Base-by-base conservation (phyloP, 2,113 vertebrate genomes). In the Butorides virescens region DNA sequence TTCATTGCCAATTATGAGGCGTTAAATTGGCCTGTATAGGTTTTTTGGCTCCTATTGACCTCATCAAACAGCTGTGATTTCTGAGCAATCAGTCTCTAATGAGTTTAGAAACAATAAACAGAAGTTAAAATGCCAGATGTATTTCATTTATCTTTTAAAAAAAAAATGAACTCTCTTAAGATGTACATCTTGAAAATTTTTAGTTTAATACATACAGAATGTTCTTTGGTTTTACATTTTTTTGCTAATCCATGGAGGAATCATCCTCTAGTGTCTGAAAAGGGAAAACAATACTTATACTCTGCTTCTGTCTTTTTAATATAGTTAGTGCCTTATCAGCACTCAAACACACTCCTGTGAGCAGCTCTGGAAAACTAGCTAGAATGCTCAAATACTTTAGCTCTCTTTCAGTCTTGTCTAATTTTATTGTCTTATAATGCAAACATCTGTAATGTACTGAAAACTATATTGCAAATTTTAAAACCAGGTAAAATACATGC, bases 31-130 rank as follows among this genome's bases (percentile, higher is more conserved):
- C 65, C 65, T 89, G 79, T 96, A 95, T 74, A 91, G 66, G 67
- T 72, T 94, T 96, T 96, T 94, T 90, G 88, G 94, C 49, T 96
- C 77, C 95, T 87, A 61, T 59, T 97, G 95, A 97, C 89, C 92
- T 95, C 86, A 98, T 91, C 89, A 96, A 97, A 97, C 90, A 97
- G 72, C 76, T 97, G 96, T 95, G 96, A 96, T 95, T 92, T 94
- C 91, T 66, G 97, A 97, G 96, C 92, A 97, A 87, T 91, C 84
- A 81, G 91, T 89, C 58, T 95, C 70, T 97, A 91, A 97, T 95
- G 88, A 94, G 88, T 96, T 95, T 81, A 93, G 63, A 91, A 94
- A 93, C 94, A 92, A 96, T 32, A 88, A 88, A 81, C 85, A 90
- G 68, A 95, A 94, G 53, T 86, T 96, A 88, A 95, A 97, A 88